Percentiles rank a stretch among this genome's conserved stretches.
Evolutionary conservation across 1,140 invertebrate genomes (phyloP).

Genomic region (Lasaia peninsularis): DNA sequence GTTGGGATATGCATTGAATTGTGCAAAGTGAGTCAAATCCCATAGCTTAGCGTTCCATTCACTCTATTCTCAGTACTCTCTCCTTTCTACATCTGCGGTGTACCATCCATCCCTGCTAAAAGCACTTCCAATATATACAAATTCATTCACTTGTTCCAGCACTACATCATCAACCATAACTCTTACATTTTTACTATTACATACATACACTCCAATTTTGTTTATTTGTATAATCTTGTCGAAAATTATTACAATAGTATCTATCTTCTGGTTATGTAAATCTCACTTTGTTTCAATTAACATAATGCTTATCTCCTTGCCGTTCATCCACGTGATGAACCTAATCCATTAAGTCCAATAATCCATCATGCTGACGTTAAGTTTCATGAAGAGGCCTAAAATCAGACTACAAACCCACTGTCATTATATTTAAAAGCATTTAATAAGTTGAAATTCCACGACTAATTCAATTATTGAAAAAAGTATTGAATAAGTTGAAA

Average conservation of each 20-base stretch:
- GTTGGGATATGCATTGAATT: too few species aligned
- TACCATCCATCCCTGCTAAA: too few species aligned
- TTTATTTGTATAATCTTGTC: too few species aligned
- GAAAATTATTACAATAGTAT: neutral
- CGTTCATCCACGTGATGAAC: constrained; percentile 30
- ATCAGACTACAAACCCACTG: constrained; percentile 14
- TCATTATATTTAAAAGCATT: constrained; percentile 21
- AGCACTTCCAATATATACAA: too few species aligned
- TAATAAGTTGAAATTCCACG: constrained; percentile 36
- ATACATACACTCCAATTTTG: too few species aligned
- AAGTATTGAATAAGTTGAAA: constrained; percentile 43
- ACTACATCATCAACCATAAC: too few species aligned
- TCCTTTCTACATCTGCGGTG: too few species aligned
- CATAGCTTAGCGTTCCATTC: too few species aligned
- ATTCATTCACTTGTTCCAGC: too few species aligned
- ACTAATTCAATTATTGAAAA: constrained; percentile 65
- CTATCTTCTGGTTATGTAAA: constrained; percentile 16
- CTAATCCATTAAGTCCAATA: constrained; percentile 51
- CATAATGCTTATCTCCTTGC: constrained; percentile 39
- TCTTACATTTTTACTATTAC: too few species aligned
- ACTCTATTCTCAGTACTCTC: too few species aligned
- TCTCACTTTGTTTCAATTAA: constrained; percentile 48
- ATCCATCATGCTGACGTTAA: constrained; percentile 32
- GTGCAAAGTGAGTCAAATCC: too few species aligned
- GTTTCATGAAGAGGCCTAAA: constrained; percentile 28